These are phyloP conservation scores for Microtus montanus DNA, from an alignment of 2,113 vertebrate species.

Conservation along the genomic window DNA sequence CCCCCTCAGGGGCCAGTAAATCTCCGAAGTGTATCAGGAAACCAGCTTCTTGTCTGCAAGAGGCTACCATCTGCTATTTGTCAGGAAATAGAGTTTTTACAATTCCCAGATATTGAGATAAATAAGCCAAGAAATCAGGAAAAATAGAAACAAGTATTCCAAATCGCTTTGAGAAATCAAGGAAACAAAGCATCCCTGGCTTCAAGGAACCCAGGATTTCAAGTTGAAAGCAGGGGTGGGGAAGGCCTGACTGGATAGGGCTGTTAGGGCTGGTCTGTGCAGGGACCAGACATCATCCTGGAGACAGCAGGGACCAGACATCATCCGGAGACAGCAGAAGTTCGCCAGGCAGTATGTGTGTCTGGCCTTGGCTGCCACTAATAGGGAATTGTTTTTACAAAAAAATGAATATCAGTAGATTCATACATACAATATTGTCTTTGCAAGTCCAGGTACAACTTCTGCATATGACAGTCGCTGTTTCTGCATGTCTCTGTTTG, in stretches of 20 bases:
- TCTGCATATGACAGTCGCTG: constrained; percentile 24
- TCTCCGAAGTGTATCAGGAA: neutral
- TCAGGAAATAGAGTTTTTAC: neutral
- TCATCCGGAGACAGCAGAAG: neutral
- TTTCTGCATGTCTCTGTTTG: neutral
- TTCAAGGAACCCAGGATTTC: neutral
- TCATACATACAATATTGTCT: neutral
- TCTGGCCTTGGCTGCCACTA: neutral
- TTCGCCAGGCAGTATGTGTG: neutral
- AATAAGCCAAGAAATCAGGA: neutral
- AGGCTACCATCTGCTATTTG: neutral
- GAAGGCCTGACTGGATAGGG: neutral
- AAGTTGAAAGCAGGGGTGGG: neutral
- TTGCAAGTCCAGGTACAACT: constrained; percentile 26
- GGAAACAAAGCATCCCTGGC: neutral
- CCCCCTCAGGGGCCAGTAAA: neutral
- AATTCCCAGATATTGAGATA: constrained; percentile 11
- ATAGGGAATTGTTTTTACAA: constrained; percentile 18
- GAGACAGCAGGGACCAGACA: neutral
- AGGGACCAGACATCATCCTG: neutral
- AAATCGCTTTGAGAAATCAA: constrained; percentile 23
- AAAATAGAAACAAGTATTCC: neutral
- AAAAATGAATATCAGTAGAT: neutral
- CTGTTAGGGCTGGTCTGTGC: neutral
- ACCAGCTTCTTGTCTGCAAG: neutral